A percentile compares a stretch with the other conserved stretches of the same genome.
Conservation (phyloP, 53 echinoderm and acorn worm genomes). For the Apostichopus leukothele region DNA sequence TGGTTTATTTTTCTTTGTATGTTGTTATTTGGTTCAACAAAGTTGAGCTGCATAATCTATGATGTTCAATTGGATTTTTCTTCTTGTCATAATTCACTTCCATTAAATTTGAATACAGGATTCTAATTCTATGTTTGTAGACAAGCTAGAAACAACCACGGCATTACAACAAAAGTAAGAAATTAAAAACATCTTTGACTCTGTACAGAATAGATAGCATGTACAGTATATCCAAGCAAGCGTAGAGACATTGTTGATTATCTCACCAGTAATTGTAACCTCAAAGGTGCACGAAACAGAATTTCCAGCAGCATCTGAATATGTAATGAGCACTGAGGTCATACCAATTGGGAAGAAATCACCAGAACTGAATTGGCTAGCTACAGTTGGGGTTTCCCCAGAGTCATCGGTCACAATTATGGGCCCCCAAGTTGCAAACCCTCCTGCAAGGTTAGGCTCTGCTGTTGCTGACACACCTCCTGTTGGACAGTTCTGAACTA, state of each 20-base stretch:
- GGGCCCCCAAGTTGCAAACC: conserved; percentile 58
- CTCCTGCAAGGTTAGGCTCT: conserved; percentile 17
- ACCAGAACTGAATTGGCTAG: conserved; percentile 52
- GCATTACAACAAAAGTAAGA: background rate
- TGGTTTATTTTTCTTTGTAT: too few relatives aligned
- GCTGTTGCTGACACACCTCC: conserved; percentile 14
- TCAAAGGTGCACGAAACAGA: conserved; percentile 54
- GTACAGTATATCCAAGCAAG: too few relatives aligned
- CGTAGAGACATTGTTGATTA: too few relatives aligned
- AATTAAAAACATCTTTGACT: background rate
- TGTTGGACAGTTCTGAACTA: conserved; percentile 52
- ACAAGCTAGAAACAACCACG: background rate
- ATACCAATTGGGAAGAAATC: conserved; percentile 58
- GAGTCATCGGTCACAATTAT: conserved; percentile 68
- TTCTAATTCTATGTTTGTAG: too few relatives aligned
- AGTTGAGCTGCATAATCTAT: too few relatives aligned
- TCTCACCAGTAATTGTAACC: conserved; percentile 51
- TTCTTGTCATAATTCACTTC: too few relatives aligned
- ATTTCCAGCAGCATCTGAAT: conserved; percentile 59
- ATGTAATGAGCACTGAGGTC: conserved; percentile 57
- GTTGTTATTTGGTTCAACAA: too few relatives aligned
- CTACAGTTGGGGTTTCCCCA: conserved; percentile 56
- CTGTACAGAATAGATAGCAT: too few relatives aligned
- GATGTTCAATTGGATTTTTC: too few relatives aligned
- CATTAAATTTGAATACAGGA: too few relatives aligned